Evolutionary conservation across 2,113 vertebrate genomes (phyloP).

Genomic region (Xiphophorus hellerii): DNA sequence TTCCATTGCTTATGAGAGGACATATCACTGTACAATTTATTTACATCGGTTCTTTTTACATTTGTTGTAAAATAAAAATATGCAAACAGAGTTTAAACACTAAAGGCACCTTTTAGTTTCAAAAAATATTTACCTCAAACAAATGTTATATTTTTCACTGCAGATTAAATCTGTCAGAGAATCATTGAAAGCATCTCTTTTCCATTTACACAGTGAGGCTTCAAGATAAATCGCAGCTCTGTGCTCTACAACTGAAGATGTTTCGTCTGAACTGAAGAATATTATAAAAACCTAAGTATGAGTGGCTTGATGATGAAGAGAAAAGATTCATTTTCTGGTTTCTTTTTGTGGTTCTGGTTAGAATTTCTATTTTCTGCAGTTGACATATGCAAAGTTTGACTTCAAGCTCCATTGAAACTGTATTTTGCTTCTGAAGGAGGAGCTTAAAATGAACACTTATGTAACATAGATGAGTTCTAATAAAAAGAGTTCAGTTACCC

Average conservation of each 20-base stretch:
- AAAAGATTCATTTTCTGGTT: not conserved
- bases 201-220: no score
- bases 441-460: no score
- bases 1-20: not conserved
- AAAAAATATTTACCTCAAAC: not conserved
- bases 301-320: not conserved
- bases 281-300: not conserved
- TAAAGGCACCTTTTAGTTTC: constrained; percentile 31
- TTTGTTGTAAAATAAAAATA: constrained; percentile 16
- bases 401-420: not conserved
- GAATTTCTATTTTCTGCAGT: not conserved
- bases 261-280: not conserved
- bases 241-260: not conserved
- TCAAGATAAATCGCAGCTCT: no score
- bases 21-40: constrained; percentile 85
- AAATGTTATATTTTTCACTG: not conserved
- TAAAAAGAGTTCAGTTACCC: not conserved
- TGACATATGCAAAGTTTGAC: not conserved
- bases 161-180: not conserved
- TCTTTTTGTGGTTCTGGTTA: not conserved
- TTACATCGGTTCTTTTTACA: constrained; percentile 75
- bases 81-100: constrained; percentile 1
- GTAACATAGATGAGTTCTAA: not conserved
- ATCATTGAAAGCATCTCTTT: not conserved
- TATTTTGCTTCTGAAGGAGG: not conserved